Base-by-base conservation (phyloP, 2,888 invertebrate species). In the Nomada lathburiana region DNA sequence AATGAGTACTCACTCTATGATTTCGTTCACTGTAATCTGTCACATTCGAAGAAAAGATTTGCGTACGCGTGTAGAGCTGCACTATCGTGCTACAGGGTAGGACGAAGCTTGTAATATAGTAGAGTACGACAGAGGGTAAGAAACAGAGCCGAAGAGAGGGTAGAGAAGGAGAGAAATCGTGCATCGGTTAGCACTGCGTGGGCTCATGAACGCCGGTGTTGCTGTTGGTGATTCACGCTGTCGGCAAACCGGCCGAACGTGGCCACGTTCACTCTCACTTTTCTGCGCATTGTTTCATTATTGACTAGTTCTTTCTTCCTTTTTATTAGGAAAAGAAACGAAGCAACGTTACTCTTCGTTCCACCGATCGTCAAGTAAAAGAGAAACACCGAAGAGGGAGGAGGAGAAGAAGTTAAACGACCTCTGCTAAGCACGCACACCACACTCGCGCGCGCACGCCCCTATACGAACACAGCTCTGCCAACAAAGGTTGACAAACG, bases 141-240 rank as follows among this genome's bases (percentile, higher is more conserved):
- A 75, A 62, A 76, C 59, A 52, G 65, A 71, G 59, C 26, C 47
- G 11, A 63, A 63, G 53, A 73, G 73, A 75, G 70, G 72, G 50
- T 64, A 63, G 65, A 71, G 64, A 80, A 81, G 72, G 68, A 75
- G 76, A 84, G 78, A 78, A 60, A 74, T 75, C 69, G 78, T 78
- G 81, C 80, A 76, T 86, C 82, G 82, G 79, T 79, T 76, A 52
- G 60, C 75, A 71, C 59, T 83, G 84, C 80, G 85, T 84, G 79
- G 88, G 86, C 84, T 84, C 86, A 87, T 76, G 85, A 88, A 88
- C 88, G 88, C 83, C 83, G 84, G 88, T 79, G 60, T 71, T 71
- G 80, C 84, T 86, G 87, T 72, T 84, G 91, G 86, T 91, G 91
- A 89, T 91, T 91, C 91, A 91, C 89, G 76, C 77, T 57, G 88